Evolutionary conservation across 2,113 vertebrate genomes (phyloP).

Genomic region (Gavialis gangeticus): DNA sequence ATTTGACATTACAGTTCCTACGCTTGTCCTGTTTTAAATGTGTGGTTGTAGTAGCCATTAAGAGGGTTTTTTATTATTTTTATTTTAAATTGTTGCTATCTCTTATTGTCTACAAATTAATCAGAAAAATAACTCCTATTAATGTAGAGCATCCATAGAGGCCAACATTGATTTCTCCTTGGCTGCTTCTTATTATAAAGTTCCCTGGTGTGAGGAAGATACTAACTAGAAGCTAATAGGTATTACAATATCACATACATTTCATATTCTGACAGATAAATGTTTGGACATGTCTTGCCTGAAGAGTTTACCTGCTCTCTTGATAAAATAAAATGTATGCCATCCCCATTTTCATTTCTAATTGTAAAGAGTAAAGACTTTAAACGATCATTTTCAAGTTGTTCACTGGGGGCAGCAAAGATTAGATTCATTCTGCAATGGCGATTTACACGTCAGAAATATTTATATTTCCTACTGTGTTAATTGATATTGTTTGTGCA

Average conservation of each 20-base stretch:
- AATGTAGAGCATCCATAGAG: slow-evolving; percentile 56
- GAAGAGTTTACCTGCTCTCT: slow-evolving; percentile 13
- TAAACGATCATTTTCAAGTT: background rate
- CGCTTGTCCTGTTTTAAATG: background rate
- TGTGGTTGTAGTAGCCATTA: slow-evolving; percentile 15
- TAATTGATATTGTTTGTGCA: slow-evolving; percentile 27
- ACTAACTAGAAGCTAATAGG: slow-evolving; percentile 69
- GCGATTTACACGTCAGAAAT: slow-evolving; percentile 12
- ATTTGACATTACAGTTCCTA: background rate
- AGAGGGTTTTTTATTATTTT: background rate
- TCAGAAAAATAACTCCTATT: slow-evolving; percentile 54
- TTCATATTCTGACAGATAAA: slow-evolving; percentile 61
- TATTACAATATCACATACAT: slow-evolving; percentile 44
- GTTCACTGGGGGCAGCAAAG: background rate
- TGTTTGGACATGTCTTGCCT: background rate
- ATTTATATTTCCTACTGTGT: slow-evolving; percentile 40
- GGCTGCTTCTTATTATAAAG: slow-evolving; percentile 72
- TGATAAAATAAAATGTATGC: background rate
- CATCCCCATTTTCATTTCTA: background rate
- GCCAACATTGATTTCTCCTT: slow-evolving; percentile 65
- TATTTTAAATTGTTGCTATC: slow-evolving; percentile 58
- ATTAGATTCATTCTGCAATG: background rate
- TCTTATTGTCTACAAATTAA: slow-evolving; percentile 62
- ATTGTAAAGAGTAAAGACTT: background rate
- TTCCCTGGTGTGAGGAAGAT: slow-evolving; percentile 63